A percentile compares a stretch with the other conserved stretches of the same genome.
Evolutionary conservation across 2,113 vertebrate species (phyloP).

Genomic region (Thinocorus orbignyianus): DNA sequence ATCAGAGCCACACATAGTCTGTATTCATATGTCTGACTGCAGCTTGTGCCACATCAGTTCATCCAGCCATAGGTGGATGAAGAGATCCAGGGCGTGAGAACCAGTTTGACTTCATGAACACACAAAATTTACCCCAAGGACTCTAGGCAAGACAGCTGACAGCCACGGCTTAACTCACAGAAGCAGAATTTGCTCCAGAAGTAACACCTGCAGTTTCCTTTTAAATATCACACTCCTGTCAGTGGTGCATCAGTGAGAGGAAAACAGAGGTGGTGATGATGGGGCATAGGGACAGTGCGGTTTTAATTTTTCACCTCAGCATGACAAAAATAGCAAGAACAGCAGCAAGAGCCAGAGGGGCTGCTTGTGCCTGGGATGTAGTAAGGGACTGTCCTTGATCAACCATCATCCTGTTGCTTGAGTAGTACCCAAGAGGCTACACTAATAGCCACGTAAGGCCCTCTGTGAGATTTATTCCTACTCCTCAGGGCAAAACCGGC

Average conservation of each 20-base stretch:
- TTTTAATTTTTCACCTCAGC: neutral
- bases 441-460: neutral
- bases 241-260: neutral
- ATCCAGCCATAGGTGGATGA: neutral
- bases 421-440: neutral
- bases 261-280: neutral
- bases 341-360: neutral
- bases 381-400: neutral
- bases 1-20: rapidly evolving
- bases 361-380: neutral
- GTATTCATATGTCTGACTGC: neutral
- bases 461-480: neutral
- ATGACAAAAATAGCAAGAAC: neutral
- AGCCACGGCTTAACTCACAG: neutral
- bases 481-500: neutral
- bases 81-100: neutral
- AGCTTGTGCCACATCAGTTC: neutral
- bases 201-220: neutral
- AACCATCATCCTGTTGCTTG: neutral
- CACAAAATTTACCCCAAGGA: neutral
- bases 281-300: rapidly evolving
- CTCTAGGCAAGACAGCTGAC: neutral
- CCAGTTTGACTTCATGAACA: neutral
- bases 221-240: neutral
- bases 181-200: neutral